Base-by-base conservation (phyloP, 2,888 invertebrate species). In the Cactoblastis cactorum region DNA sequence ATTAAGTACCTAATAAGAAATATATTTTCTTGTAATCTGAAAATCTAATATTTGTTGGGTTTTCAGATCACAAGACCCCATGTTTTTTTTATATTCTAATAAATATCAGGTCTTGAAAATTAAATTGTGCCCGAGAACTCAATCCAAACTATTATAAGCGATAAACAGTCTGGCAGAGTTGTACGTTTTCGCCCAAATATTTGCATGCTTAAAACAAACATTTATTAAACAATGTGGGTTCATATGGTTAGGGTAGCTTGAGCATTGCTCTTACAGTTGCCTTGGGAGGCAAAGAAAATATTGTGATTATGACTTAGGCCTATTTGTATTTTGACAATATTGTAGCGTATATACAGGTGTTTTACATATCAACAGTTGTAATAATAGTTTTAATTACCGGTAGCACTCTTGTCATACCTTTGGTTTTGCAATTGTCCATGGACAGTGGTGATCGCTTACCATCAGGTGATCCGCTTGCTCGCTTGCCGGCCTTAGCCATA, bases 191-290 rank as follows among this genome's bases (percentile, higher is more conserved):
- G 43, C 15, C 34, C 24, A 46, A 46, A 46, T 46, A 35, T 46
- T 46, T 46, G 46, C 35, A 46, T 46, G 46, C 46, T 34, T 46
- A 46, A 46, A 46, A 46, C 46, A 46, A 46, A 46, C 22, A 46
- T 46, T 46, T 35, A 15, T 46, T 34, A n/a, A n/a, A n/a, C 46
- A 12, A 46, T 35, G 22, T 22, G 35, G 34, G 46, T 24, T 35
- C 46, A 35, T 46, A 45, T 46, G 35, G 22, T 46, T 35, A 11
- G 46, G 34, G 46, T 35, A 11, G 35, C 22, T 19, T 3, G 19
- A 22, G 35, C 46, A 35, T 46, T 46, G 46, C 34, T 46, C 35
- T 46, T 46, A 43, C 28, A 12, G 28, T 43, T 43, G 43, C 43
- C 43, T 28, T 43, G 43, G 43, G 43, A 28, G 28, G 41, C 12